Percentiles rank a stretch among this genome's conserved stretches.
phyloP scores from a whole-genome alignment of 2,113 vertebrate genomes.

The Poeciliopsis occidentalis region DNA sequence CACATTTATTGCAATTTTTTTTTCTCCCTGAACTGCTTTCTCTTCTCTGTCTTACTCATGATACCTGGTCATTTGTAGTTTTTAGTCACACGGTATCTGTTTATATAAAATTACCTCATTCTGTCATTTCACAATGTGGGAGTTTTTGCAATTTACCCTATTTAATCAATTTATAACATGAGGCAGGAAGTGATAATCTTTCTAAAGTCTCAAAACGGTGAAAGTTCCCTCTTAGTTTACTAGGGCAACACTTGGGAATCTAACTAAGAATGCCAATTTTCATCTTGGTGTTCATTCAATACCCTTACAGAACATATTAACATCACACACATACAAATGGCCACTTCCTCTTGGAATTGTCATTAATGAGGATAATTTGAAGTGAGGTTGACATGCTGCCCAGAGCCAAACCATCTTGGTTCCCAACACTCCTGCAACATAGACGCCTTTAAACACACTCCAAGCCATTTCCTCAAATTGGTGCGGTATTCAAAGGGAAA shows the following conservation, averaged over 20 bases:
- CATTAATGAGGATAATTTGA: conserved; percentile 79
- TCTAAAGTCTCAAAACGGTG: conserved; percentile 41
- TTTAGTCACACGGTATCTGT: too few relatives aligned
- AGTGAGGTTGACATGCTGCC: conserved; percentile 66
- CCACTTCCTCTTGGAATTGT: conserved; percentile 69
- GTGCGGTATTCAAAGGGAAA: conserved; percentile 58
- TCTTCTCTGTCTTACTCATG: not conserved
- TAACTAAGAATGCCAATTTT: conserved; percentile 64
- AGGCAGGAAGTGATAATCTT: conserved; percentile 47
- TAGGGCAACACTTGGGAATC: conserved; percentile 41
- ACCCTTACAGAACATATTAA: conserved; percentile 38
- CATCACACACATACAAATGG: conserved; percentile 65
- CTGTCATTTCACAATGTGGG: not conserved
- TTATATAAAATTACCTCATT: too few relatives aligned
- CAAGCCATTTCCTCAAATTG: conserved; percentile 76
- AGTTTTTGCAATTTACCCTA: conserved; percentile 29
- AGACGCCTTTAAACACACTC: conserved; percentile 61
- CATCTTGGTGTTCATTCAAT: conserved; percentile 44
- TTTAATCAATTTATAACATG: conserved; percentile 36
- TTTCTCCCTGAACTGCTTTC: not conserved
- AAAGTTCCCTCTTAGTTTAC: conserved; percentile 18
- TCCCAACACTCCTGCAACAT: conserved; percentile 63
- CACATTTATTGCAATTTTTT: not conserved
- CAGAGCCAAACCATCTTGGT: conserved; percentile 69
- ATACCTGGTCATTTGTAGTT: not conserved